These are phyloP conservation scores for Vulpes vulpes DNA, from an alignment of 2,113 vertebrate genomes.

Conservation along the genomic window DNA sequence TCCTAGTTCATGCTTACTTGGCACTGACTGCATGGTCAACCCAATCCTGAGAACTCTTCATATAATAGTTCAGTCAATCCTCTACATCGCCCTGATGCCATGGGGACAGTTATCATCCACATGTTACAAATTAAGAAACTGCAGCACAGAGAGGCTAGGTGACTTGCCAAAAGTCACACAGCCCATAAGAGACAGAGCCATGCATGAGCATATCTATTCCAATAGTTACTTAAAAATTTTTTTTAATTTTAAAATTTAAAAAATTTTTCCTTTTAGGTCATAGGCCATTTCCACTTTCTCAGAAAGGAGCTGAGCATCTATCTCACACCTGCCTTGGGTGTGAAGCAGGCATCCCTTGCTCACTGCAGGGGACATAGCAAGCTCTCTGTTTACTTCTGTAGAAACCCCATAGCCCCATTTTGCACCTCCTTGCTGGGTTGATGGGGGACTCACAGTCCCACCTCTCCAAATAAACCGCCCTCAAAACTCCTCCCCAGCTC, in stretches of 20 bases:
- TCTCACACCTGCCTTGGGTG: neutral
- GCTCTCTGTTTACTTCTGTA: neutral
- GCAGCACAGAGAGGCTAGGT: neutral
- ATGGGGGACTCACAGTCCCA: neutral
- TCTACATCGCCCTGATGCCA: neutral
- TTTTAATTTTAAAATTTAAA: neutral
- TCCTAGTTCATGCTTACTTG: neutral
- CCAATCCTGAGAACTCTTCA: neutral
- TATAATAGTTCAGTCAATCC: fast-evolving
- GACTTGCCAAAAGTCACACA: neutral
- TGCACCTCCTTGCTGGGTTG: neutral
- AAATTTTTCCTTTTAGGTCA: neutral
- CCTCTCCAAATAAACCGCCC: neutral
- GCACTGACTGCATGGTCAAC: neutral
- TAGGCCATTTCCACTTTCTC: neutral
- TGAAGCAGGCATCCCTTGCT: neutral
- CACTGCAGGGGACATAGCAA: neutral
- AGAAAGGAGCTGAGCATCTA: neutral
- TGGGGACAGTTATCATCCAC: neutral
- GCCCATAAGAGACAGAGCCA: neutral
- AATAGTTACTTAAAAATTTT: neutral
- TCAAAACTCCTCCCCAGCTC: neutral
- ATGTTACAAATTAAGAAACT: neutral
- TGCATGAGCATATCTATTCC: neutral
- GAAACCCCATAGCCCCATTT: neutral